Evolutionary conservation across 2,797 vertebrate species (phyloP).

Genomic region (Rhynchotus rufescens): DNA sequence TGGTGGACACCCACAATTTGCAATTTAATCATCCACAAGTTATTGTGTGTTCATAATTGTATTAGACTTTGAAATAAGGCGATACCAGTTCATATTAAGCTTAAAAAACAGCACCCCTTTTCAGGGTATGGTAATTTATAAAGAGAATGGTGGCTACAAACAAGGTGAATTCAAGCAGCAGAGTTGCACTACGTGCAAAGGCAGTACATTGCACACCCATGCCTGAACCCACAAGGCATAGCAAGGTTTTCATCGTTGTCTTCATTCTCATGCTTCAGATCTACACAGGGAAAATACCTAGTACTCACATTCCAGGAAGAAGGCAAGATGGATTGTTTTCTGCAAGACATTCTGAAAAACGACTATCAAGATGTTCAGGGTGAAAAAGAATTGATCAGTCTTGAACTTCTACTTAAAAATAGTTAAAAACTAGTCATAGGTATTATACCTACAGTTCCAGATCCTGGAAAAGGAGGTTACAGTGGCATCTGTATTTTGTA

Average conservation of each 20-base stretch:
- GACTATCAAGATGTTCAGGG: neutral
- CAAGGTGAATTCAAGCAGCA: conserved; percentile 13
- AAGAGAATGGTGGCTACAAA: conserved; percentile 12
- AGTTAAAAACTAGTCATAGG: neutral
- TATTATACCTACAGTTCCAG: neutral
- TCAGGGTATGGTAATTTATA: conserved; percentile 29
- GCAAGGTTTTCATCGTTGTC: neutral
- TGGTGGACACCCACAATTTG: conserved; percentile 77
- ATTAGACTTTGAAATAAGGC: conserved; percentile 69
- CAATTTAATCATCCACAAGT: conserved; percentile 77
- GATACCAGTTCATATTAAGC: conserved; percentile 30
- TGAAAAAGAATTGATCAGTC: neutral
- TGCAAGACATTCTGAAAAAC: neutral
- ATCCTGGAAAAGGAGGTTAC: neutral
- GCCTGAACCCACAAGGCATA: neutral
- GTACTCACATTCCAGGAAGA: neutral
- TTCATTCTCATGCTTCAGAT: neutral
- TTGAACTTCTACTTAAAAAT: neutral
- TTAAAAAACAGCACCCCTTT: conserved; percentile 45
- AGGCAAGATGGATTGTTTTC: neutral
- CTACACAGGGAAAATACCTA: neutral
- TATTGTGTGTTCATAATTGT: conserved; percentile 71
- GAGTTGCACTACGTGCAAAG: neutral
- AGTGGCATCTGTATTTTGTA: neutral
- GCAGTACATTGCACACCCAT: neutral